Evolutionary conservation across 1,140 invertebrate species (phyloP).

Genomic region (Panagrolaimus sp.): DNA sequence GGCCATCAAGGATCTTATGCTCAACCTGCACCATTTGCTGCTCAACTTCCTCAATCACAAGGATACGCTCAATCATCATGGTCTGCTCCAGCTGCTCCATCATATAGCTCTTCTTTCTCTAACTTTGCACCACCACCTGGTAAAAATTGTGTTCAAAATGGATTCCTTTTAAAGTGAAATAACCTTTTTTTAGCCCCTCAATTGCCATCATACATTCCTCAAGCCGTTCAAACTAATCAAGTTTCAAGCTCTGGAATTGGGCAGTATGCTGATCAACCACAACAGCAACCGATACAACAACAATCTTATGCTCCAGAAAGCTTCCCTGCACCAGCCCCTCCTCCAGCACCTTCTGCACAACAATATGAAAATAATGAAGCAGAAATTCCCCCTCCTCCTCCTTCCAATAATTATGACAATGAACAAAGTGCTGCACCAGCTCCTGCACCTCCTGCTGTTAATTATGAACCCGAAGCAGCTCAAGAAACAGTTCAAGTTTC

Average conservation of each 20-base stretch:
- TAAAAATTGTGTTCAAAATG: too few species aligned
- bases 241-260: neutral
- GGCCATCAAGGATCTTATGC: neutral
- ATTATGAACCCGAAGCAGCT: too few species aligned
- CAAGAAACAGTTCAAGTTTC: too few species aligned
- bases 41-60: too few species aligned
- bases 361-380: constrained; percentile 8
- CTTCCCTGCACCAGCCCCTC: neutral
- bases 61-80: too few species aligned
- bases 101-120: too few species aligned
- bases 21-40: neutral
- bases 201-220: neutral
- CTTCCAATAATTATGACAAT: neutral
- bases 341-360: neutral
- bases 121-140: too few species aligned
- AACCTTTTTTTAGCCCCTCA: neutral
- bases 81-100: too few species aligned
- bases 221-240: neutral
- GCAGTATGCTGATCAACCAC: constrained; percentile 2
- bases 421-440: constrained; percentile 3
- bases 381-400: neutral
- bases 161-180: too few species aligned
- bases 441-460: neutral
- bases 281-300: neutral
- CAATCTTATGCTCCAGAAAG: neutral